phyloP scores from a whole-genome alignment of 1,140 invertebrate genomes.

The Drosophila dunni region DNA sequence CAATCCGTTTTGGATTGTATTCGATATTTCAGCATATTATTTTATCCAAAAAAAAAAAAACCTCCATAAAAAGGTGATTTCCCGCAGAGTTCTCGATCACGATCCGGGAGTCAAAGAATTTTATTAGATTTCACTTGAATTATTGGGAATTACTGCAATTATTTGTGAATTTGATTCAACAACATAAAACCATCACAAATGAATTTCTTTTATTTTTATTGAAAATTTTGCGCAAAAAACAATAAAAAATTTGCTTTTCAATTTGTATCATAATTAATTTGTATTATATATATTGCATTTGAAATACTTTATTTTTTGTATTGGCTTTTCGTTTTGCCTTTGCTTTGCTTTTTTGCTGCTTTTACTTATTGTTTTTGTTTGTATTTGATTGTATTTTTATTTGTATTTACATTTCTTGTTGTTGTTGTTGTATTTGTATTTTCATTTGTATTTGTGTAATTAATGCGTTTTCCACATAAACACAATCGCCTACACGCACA shows the following conservation, averaged over 20 bases:
- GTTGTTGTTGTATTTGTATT: constrained; percentile 63
- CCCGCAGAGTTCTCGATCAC: constrained; percentile 53
- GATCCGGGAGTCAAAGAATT: constrained; percentile 55
- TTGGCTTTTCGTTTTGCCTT: constrained; percentile 57
- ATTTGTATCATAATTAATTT: constrained; percentile 54
- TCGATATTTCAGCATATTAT: constrained; percentile 59
- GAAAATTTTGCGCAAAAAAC: constrained; percentile 53
- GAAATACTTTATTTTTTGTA: constrained; percentile 37
- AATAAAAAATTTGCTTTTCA: constrained; percentile 67
- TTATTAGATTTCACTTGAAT: constrained; percentile 18
- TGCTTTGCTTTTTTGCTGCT: constrained; percentile 38
- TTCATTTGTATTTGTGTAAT: constrained; percentile 68
- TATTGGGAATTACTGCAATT: constrained; percentile 21
- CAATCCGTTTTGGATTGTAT: constrained; percentile 67
- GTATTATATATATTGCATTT: constrained; percentile 60
- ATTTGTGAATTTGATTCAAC: constrained; percentile 65
- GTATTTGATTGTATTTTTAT: constrained; percentile 63
- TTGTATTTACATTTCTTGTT: constrained; percentile 65
- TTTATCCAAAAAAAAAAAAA: constrained; percentile 43
- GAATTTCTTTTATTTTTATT: constrained; percentile 29
- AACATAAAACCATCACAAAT: constrained; percentile 68
- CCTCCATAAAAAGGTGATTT: constrained; percentile 43
- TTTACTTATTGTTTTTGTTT: constrained; percentile 57
- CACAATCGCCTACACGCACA: constrained; percentile 54
- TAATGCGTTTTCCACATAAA: constrained; percentile 78